phyloP scores from a whole-genome alignment of 2,888 invertebrate species.

The Tipula vernalis region DNA sequence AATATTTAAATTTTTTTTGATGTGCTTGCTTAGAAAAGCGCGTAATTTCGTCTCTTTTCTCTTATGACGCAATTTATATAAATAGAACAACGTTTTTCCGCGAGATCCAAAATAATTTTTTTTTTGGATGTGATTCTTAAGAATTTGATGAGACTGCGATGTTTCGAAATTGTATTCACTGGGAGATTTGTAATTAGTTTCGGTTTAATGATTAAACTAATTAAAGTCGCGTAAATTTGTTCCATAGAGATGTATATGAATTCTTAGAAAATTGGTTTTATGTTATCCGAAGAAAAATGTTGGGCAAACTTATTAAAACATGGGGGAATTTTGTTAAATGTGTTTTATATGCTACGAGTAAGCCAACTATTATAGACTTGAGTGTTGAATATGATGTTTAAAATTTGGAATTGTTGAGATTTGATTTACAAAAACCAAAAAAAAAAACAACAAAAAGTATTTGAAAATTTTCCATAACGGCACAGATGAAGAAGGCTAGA shows the following conservation, averaged over 20 bases:
- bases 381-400: too few relatives aligned
- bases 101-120: not conserved
- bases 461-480: too few relatives aligned
- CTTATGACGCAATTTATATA: not conserved
- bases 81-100: not conserved
- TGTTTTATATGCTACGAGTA: too few relatives aligned
- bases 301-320: too few relatives aligned
- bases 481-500: too few relatives aligned
- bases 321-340: too few relatives aligned
- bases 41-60: not conserved
- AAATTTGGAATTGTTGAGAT: too few relatives aligned
- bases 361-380: too few relatives aligned
- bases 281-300: too few relatives aligned
- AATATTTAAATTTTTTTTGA: not conserved
- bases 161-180: not conserved
- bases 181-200: not conserved
- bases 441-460: too few relatives aligned
- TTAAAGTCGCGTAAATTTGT: not conserved
- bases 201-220: not conserved
- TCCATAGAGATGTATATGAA: not conserved
- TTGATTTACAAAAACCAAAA: too few relatives aligned
- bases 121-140: not conserved
- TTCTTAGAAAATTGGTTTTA: too few relatives aligned
- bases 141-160: not conserved
- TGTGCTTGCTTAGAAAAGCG: not conserved